Evolutionary conservation across 2,888 invertebrate genomes (phyloP).

Genomic region (Drosophila anomalata): DNA sequence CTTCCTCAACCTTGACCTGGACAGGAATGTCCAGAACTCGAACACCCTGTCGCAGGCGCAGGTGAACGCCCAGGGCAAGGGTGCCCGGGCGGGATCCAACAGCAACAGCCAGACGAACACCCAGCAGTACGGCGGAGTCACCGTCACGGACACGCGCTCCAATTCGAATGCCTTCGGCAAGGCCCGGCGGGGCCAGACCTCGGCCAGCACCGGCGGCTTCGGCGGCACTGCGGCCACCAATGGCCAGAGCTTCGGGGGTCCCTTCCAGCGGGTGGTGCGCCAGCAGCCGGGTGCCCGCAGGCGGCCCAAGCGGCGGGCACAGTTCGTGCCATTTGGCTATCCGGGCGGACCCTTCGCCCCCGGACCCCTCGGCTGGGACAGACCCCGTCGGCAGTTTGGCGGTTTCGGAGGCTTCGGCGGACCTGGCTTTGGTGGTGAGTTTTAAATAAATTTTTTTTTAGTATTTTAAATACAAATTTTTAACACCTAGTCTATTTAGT

Average conservation of each 20-base stretch:
- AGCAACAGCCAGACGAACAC: constrained; percentile 69
- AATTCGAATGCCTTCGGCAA: constrained; percentile 77
- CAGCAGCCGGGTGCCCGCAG: constrained; percentile 44
- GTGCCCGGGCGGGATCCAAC: constrained; percentile 66
- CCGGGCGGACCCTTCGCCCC: constrained; percentile 34
- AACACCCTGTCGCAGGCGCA: constrained; percentile 59
- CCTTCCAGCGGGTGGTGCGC: constrained; percentile 34
- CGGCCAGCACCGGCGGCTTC: constrained; percentile 70
- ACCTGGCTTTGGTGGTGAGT: constrained; percentile 6
- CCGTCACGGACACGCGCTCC: constrained; percentile 69
- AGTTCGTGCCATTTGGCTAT: constrained; percentile 70
- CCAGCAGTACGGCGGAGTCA: constrained; percentile 69
- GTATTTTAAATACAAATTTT: too few relatives aligned
- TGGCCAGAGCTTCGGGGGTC: constrained; percentile 41
- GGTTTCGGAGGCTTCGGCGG: constrained; percentile 28
- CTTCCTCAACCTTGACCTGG: constrained; percentile 74
- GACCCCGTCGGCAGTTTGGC: constrained; percentile 53
- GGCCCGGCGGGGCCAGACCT: constrained; percentile 71
- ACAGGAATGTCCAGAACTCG: constrained; percentile 56
- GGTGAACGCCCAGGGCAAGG: constrained; percentile 77
- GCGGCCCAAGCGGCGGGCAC: constrained; percentile 66
- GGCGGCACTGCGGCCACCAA: constrained; percentile 59
- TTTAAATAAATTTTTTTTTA: background rate
- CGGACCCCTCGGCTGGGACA: constrained; percentile 20
- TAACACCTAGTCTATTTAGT: too few relatives aligned